Evolutionary conservation across 2,888 invertebrate genomes (phyloP), one percentile per base, ranked within the genome.

Genomic region (Diachrysia chrysitis): DNA sequence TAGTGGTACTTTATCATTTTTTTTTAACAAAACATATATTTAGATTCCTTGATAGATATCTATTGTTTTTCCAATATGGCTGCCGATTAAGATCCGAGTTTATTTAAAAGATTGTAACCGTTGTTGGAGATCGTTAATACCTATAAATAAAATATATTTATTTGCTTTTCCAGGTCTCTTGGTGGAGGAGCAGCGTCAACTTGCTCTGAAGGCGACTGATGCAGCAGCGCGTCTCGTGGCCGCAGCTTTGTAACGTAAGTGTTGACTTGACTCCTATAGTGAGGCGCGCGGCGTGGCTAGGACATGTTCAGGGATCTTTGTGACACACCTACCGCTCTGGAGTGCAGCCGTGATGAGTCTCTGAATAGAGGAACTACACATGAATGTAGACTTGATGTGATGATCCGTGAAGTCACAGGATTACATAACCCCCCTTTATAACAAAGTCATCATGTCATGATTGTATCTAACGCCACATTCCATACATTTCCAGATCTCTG

Each of bases 181-280:
- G 42, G n/a, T n/a, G 16, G 16, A 42, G 42, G 42, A 42, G 42
- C 42, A 42, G 42, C 16, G n/a, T 7, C 42, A 42, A 6, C 42
- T 42, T 42, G 42, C 42, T 42, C 42, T 42, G 42, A 42, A n/a
- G n/a, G 42, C 42, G 7, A n/a, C 42, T 42, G 42, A 42, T n/a
- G 42, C 42, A 42, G 42, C 42, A 42, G 42, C 42, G 42, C 6
- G 42, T 42, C 42, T n/a, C n/a, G 42, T n/a, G n/a, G n/a, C n/a
- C 12, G 42, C 42, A n/a, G 42, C 16, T 42, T 37, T 4, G 5
- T 42, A 42, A 42, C 42, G 42, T 42, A 42, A 42, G 42, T 42
- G 42, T 16, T 42, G 42, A 42, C 42, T 1, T 37, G 37, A 16
- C 16, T 32, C 32, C 32, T 5, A 37, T 16, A 1, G 37, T 10